Conservation (phyloP, 2,888 invertebrate genomes). For the Drosophila flavopinicola region DNA sequence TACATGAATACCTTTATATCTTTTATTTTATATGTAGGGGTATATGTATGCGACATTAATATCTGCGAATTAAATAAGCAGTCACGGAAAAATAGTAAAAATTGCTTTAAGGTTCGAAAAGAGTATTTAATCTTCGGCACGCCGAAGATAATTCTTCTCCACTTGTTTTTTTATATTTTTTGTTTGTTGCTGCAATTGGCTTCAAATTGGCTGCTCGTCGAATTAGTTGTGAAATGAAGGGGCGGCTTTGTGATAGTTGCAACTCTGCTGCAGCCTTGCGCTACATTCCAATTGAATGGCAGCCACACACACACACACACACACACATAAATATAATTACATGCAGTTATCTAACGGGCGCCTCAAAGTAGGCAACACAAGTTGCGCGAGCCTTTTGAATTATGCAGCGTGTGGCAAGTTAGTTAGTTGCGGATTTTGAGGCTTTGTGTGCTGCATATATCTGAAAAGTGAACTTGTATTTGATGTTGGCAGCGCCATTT, state of each 20-base stretch:
- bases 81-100: no score
- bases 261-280: constrained; percentile 41
- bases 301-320: constrained; percentile 7
- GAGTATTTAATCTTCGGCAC: no score
- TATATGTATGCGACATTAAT: no score
- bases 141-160: no score
- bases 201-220: constrained; percentile 74
- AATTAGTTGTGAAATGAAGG: constrained; percentile 55
- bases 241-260: neutral
- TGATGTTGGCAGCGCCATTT: constrained; percentile 41
- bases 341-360: constrained; percentile 45
- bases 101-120: no score
- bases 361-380: constrained; percentile 38
- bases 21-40: no score
- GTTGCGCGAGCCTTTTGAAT: constrained; percentile 35
- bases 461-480: constrained; percentile 62
- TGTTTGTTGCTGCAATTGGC: no score
- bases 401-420: constrained; percentile 40
- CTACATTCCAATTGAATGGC: constrained; percentile 54
- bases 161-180: no score
- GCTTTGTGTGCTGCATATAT: no score
- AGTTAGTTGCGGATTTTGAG: no score
- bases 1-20: no score
- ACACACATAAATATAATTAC: constrained; percentile 55
- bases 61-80: no score